Conservation (phyloP, 2,113 vertebrate genomes). For the Tonatia bakeri region DNA sequence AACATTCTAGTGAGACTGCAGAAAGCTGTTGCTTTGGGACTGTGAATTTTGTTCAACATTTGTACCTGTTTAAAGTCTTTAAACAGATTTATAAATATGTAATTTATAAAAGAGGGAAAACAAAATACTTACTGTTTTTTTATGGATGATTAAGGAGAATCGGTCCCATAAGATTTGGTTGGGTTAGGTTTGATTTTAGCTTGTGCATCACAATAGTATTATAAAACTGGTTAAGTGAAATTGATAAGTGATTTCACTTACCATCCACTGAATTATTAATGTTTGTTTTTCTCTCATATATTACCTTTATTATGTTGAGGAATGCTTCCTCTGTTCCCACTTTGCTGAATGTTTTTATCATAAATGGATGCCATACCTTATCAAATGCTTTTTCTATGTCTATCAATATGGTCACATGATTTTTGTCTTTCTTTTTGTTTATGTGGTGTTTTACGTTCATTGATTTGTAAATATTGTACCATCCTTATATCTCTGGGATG, state of each 20-base stretch:
- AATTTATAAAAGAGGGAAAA: slow-evolving; percentile 19
- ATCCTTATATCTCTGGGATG: too few species aligned
- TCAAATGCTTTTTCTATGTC: too few species aligned
- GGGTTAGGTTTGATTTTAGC: not conserved
- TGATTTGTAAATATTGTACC: too few species aligned
- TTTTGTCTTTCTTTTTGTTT: too few species aligned
- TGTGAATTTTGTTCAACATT: not conserved
- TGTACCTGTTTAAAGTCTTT: not conserved
- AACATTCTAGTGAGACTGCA: not conserved
- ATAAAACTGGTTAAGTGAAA: not conserved
- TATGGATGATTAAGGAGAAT: not conserved
- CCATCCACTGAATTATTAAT: not conserved
- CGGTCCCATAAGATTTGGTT: not conserved
- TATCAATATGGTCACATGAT: too few species aligned
- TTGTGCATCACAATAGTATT: not conserved
- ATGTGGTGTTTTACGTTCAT: too few species aligned
- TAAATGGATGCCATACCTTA: too few species aligned
- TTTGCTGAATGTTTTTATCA: too few species aligned
- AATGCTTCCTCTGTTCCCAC: too few species aligned
- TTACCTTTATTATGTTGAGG: too few species aligned
- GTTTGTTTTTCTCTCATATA: not conserved
- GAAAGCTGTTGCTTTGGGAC: not conserved
- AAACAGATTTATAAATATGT: not conserved
- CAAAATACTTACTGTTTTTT: slow-evolving; percentile 34
- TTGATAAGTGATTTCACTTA: not conserved